Conservation (phyloP, 2,888 invertebrate species). For the Nudaria mundana region DNA sequence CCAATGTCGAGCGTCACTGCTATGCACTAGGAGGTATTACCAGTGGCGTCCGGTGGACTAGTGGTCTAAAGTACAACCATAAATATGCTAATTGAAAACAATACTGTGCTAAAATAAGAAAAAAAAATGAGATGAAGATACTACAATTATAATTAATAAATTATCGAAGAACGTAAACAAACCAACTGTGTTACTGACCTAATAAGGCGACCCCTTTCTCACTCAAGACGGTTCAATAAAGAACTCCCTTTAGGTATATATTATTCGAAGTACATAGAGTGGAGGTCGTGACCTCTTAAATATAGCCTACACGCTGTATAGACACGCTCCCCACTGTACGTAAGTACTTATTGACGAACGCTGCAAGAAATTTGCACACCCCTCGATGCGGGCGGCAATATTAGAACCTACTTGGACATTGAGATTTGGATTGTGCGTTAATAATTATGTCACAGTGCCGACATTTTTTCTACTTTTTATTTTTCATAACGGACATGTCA, state of each 20-base stretch:
- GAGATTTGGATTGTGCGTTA: too few species aligned
- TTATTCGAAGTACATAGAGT: conserved; percentile 33
- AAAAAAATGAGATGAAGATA: not conserved
- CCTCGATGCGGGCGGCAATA: conserved; percentile 35
- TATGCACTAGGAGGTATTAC: too few species aligned
- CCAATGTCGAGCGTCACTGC: too few species aligned
- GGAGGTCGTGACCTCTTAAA: conserved; percentile 75
- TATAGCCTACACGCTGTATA: conserved; percentile 56
- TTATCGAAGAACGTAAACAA: conserved; percentile 56
- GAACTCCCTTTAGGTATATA: conserved; percentile 64
- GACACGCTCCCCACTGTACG: conserved; percentile 47
- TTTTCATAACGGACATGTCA: too few species aligned
- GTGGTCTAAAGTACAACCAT: too few species aligned
- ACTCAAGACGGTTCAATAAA: conserved; percentile 76
- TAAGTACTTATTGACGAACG: conserved; percentile 45
- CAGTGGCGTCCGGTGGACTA: too few species aligned
- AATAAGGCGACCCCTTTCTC: conserved; percentile 76
- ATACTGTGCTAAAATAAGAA: not conserved
- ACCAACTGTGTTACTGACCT: conserved; percentile 77
- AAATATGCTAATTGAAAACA: too few species aligned
- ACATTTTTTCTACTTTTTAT: too few species aligned
- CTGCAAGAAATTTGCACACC: conserved; percentile 48
- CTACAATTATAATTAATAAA: conserved; percentile 19
- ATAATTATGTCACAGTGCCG: too few species aligned
- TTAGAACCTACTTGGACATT: too few species aligned